Evolutionary conservation across 2,113 vertebrate species (phyloP).

Genomic region (Verasper variegatus): DNA sequence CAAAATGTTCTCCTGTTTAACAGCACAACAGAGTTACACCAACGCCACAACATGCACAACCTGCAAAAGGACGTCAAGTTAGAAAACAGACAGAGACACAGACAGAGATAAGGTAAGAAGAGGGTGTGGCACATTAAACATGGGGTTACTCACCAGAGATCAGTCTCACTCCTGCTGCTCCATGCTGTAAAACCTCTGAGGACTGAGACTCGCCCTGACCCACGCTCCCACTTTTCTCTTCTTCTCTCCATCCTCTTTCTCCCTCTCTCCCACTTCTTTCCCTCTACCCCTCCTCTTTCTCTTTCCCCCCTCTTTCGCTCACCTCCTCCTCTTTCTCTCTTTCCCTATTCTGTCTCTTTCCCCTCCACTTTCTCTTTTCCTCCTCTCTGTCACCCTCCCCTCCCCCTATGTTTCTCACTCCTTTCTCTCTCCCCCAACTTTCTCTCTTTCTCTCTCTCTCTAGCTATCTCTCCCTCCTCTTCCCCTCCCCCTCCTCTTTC

Average conservation of each 20-base stretch:
- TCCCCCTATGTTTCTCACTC: too few relatives aligned
- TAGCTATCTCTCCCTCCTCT: too few relatives aligned
- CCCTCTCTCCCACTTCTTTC: not conserved
- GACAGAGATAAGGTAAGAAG: not conserved
- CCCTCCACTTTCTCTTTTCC: not conserved
- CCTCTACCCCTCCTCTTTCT: not conserved
- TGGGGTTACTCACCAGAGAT: conserved; percentile 49
- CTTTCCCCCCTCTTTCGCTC: too few relatives aligned
- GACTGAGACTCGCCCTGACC: conserved; percentile 31
- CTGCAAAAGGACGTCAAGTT: not conserved
- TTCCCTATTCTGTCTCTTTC: too few relatives aligned
- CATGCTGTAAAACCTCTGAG: conserved; percentile 45
- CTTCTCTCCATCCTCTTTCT: conserved; percentile 12
- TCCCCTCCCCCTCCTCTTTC: not conserved
- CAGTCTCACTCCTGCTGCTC: conserved; percentile 37
- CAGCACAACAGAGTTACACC: not conserved
- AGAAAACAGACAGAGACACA: not conserved
- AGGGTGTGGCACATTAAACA: not conserved
- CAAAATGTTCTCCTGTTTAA: conserved; percentile 32
- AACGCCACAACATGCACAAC: not conserved
- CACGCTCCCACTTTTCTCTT: conserved; percentile 28
- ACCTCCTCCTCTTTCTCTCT: not conserved
- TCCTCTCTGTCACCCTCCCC: not conserved
- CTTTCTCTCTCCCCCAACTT: too few relatives aligned
- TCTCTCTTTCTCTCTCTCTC: not conserved